Evolutionary conservation across 1,140 invertebrate species (phyloP).

Genomic region (Lepidurus couesii): DNA sequence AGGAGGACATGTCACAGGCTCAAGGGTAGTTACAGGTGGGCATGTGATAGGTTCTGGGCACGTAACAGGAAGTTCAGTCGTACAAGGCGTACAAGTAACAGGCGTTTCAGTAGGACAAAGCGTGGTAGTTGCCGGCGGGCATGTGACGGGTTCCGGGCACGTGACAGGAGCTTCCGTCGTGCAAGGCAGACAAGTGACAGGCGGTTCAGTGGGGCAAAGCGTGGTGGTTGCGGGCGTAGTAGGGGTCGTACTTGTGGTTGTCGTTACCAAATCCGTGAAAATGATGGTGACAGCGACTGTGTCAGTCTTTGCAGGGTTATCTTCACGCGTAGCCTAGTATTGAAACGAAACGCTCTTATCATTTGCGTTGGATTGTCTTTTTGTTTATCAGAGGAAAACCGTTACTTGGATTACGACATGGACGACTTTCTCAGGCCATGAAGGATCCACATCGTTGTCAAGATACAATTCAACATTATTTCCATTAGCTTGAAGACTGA

Average conservation of each 20-base stretch:
- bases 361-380: neutral
- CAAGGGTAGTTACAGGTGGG: neutral
- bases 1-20: neutral
- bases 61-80: neutral
- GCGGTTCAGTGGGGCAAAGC: neutral
- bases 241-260: constrained; percentile 23
- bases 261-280: neutral
- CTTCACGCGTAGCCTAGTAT: neutral
- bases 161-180: neutral
- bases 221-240: neutral
- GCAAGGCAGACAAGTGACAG: neutral
- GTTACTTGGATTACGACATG: constrained; percentile 6
- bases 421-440: constrained; percentile 1
- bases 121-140: neutral
- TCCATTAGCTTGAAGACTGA: neutral
- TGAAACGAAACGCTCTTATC: no score
- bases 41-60: neutral
- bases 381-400: neutral
- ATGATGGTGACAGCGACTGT: neutral
- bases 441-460: neutral
- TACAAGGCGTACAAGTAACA: neutral
- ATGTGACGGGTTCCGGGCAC: neutral
- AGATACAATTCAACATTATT: neutral
- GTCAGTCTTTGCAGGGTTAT: neutral
- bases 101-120: neutral